Base-by-base conservation (phyloP, 2,797 vertebrate genomes). In the Tiaroga cobitis region DNA sequence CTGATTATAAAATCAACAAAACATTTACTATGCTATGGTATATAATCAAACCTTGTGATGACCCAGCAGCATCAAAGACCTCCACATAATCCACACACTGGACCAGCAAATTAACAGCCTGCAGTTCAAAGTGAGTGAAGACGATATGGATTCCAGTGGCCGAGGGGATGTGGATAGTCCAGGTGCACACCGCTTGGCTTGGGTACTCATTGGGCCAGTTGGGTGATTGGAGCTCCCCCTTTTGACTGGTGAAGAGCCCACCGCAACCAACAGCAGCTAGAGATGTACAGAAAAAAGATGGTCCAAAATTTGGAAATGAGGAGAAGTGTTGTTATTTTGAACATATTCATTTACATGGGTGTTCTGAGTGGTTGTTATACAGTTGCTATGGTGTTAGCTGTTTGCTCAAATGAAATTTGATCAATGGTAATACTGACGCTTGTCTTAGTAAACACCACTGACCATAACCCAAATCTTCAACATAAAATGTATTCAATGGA, bases 101-200 rank as follows among this genome's bases (percentile, higher is more conserved):
- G 69, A 93, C 93, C 0, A 94, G 61, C 3, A 89, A 0, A 82
- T 92, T 94, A 11, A 81, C 83, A 32, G 91, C 88, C 87, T 96
- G 95, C 39, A 96, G 61, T 69, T 92, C 90, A 90, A 96, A 96
- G 88, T 95, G 91, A 87, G 92, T 95, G 87, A 96, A 95, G 56
- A 18, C 88, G 0, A 96, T 83, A 29, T 92, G 85, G 80, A 96
- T 85, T 26, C 1, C 90, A 86, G 87, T 87, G 56, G 90, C 88
- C 4, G 90, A 86, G 11, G 91, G 89, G n/a, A 92, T 65, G 26
- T 59, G 83, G 86, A 96, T 91, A 54, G 67, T 92, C 95, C 96
- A 96, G 2, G 94, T 96, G 91, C 95, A 96, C 82, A 91, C 93
- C 3, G 89, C 90, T 86, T 91, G 93, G 24, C 85, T 74, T 2